phyloP scores from a whole-genome alignment of 2,888 invertebrate species.

The Synergus umbraculus region DNA sequence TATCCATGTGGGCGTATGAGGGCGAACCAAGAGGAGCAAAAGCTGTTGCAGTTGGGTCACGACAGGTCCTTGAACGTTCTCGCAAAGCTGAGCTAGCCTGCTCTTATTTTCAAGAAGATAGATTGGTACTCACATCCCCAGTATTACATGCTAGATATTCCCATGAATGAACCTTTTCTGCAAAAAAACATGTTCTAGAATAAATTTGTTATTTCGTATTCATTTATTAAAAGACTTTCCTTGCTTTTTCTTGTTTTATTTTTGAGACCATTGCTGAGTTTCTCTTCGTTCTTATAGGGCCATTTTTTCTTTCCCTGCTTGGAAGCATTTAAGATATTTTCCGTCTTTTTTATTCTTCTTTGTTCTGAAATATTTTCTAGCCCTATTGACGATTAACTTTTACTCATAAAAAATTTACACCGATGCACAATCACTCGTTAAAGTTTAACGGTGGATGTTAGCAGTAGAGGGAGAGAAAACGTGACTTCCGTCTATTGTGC shows the following conservation, averaged over 20 bases:
- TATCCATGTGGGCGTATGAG: not conserved
- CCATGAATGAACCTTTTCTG: not conserved
- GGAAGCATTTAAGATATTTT: too few species aligned
- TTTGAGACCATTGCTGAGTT: too few species aligned
- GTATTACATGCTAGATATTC: not conserved
- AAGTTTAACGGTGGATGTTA: not conserved
- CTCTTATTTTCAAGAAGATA: not conserved
- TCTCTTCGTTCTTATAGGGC: too few species aligned
- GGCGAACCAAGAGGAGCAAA: not conserved
- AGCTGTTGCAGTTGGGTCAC: not conserved
- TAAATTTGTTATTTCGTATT: too few species aligned
- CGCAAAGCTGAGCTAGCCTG: not conserved
- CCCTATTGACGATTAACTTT: not conserved
- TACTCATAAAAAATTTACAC: not conserved
- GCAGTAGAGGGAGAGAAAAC: not conserved
- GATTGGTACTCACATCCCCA: not conserved
- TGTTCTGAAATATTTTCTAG: not conserved
- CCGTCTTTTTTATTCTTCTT: not conserved
- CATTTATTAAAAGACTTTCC: too few species aligned
- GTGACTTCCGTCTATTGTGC: constrained; percentile 8
- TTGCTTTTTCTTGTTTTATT: not conserved
- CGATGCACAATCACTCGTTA: not conserved
- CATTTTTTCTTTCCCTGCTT: too few species aligned
- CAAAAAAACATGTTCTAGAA: not conserved
- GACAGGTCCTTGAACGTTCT: not conserved